phyloP scores from a whole-genome alignment of 2,888 invertebrate species.

The Epirrhoe alternata region DNA sequence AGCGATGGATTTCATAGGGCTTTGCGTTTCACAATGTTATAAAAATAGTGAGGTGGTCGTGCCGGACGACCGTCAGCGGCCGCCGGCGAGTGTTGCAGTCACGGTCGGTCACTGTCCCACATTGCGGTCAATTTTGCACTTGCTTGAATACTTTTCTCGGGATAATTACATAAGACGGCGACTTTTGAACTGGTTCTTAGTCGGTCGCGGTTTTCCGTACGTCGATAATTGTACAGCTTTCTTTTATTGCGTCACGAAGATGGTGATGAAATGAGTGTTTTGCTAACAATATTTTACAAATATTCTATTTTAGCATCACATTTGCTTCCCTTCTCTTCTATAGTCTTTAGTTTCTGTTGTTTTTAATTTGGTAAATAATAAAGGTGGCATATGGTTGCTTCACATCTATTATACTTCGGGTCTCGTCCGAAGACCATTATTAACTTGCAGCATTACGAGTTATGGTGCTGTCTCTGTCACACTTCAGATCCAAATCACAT shows the following conservation, averaged over 20 bases:
- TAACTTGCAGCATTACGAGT: too few relatives aligned
- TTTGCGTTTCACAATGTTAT: conserved; percentile 7
- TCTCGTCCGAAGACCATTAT: too few relatives aligned
- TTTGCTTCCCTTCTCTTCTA: not conserved
- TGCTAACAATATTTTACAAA: conserved; percentile 6
- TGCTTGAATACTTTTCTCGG: conserved; percentile 50
- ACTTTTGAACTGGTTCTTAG: conserved; percentile 39
- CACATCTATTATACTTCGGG: conserved; percentile 17
- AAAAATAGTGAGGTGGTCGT: conserved; percentile 4
- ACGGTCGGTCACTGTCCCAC: conserved; percentile 70
- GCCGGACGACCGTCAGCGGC: conserved; percentile 9
- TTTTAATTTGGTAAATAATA: not conserved
- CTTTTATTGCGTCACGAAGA: conserved; percentile 43
- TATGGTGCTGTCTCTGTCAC: too few relatives aligned
- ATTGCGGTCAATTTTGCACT: conserved; percentile 58
- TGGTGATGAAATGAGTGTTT: conserved; percentile 35
- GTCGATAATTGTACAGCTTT: conserved; percentile 40
- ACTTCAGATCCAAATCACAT: too few relatives aligned
- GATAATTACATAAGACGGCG: conserved; percentile 48
- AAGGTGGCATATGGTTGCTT: not conserved
- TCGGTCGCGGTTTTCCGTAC: conserved; percentile 38
- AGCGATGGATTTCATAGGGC: conserved; percentile 14
- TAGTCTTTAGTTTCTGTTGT: not conserved
- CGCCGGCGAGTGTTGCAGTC: conserved; percentile 50
- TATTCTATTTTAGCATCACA: conserved; percentile 4